These are phyloP conservation scores for Saccopteryx leptura DNA, from an alignment of 2,113 vertebrate species.

Conservation along the genomic window DNA sequence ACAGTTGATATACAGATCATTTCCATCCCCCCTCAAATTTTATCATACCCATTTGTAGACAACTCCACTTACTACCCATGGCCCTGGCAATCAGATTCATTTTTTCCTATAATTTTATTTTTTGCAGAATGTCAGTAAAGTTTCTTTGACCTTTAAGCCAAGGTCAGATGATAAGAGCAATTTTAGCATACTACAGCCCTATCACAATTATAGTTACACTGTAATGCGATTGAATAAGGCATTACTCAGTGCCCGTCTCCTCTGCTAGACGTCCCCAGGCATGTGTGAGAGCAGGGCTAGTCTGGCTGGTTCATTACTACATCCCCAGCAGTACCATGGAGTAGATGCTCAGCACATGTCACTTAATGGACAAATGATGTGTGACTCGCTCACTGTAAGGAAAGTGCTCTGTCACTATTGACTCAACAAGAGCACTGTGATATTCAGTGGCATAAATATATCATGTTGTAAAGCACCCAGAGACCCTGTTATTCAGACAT, in stretches of 20 bases:
- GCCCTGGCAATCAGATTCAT: neutral
- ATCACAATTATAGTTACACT: neutral
- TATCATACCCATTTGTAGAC: neutral
- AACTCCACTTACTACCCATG: neutral
- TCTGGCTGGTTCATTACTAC: neutral
- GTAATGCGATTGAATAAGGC: neutral
- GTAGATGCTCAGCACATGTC: neutral
- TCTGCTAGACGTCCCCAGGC: neutral
- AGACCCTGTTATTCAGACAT: neutral
- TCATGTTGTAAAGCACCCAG: neutral
- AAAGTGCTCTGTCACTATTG: neutral
- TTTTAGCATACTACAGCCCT: neutral
- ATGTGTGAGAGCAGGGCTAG: neutral
- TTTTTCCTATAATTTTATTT: neutral
- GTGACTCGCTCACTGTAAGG: neutral
- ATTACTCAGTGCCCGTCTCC: neutral
- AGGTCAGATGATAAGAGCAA: neutral
- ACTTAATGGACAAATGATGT: neutral
- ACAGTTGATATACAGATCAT: neutral
- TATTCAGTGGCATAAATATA: neutral
- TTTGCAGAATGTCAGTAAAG: neutral
- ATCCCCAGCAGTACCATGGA: neutral
- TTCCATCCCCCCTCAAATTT: neutral
- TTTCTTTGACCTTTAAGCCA: conserved; percentile 20
- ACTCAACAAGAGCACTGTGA: neutral